Evolutionary conservation across 2,888 invertebrate species (phyloP), one percentile per base, ranked within the genome.

Genomic region (Parelbella ahira): DNA sequence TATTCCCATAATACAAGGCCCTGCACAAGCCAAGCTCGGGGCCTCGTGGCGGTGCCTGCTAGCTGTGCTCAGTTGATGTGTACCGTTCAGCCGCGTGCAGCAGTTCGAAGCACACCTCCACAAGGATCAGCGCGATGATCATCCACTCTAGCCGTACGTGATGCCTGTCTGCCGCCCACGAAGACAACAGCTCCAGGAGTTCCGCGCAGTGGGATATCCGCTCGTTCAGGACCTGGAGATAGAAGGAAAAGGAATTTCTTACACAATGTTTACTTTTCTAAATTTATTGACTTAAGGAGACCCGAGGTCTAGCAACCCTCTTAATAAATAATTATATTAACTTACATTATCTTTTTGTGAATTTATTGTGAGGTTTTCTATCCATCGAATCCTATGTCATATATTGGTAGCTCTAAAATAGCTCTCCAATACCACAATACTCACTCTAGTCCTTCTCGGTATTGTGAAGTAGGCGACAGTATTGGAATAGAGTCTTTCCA

Each of bases 61-160:
- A 36, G 36, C 25, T 27, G 5, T 29, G 15, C 8, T 33, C 13
- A 37, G 28, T 44, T 45, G 12, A 47, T 39, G 4, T 11, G 42
- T 89, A 93, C 66, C 92, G 87, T 58, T 94, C 93, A 24, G 91
- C 72, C 61, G 92, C 92, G 71, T 96, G 96, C 32, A 96, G 76
- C 37, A 92, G 87, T 80, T 96, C 96, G 75, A 96, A 96, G 48
- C 89, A 91, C 7, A 98, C 98, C 84, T 99, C 98, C 0, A 98
- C 95, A 90, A 97, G 91, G 79, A 99, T 99, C 21, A 99, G 91
- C 10, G 94, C 89, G 48, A 99, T 99, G 53, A 99, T 97, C 95
- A 98, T 97, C 97, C 97, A 97, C 76, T 99, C 99, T 0, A 99
- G 89, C 0, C 97, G 89, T 5, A 96, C 92, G 75, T 98, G 97